Base-by-base conservation (phyloP, 37 sponge, comb jelly and placozoan genomes). In the Cliona cf. orientalis region DNA sequence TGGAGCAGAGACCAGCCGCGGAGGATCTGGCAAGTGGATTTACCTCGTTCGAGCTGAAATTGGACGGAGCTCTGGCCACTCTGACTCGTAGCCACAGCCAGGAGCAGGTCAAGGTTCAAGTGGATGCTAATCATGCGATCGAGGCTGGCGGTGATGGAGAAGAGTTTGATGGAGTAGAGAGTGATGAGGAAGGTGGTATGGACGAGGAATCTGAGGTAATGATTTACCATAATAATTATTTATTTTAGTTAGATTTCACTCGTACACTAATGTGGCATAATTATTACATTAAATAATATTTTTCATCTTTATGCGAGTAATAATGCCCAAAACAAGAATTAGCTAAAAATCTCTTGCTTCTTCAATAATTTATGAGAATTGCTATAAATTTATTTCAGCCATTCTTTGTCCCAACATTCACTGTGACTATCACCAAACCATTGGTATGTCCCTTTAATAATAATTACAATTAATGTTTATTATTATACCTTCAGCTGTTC, bases 401-500 rank as follows among this genome's bases (percentile, higher is more conserved):
- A 4, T 66, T 64, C 46, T 85, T 60, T 68, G 66, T 84, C 1
- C 92, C 92, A 56, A 65, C 66, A 21, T 91, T 91, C 45, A 74
- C 87, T 36, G 87, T 91, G 21, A 64, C 83, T 32, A 45, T 91
- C 46, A 83, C 61, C 19, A 91, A 91, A 29, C 62, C 73, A n/a
- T 39, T 55, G 37, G 91, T 90, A 44, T 46, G 86, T 83, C 6
- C 5, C 33, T 42, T 66, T 60, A 4, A n/a, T 71, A 49, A n/a
- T 61, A 49, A 49, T 49, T 49, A 49, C 14, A 49, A 49, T 14
- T 14, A 49, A n/a, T n/a, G n/a, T 49, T 49, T 19, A 49, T 49
- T 49, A 49, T 19, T 49, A 49, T 19, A 9, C 53, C 14, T 19
- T 19, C 14, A 14, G 53, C 53, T 49, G 14, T 62, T 19, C 17